Evolutionary conservation across 2,888 invertebrate genomes (phyloP), one percentile per base, ranked within the genome.

Genomic region (Caenorhabditis panamensis): DNA sequence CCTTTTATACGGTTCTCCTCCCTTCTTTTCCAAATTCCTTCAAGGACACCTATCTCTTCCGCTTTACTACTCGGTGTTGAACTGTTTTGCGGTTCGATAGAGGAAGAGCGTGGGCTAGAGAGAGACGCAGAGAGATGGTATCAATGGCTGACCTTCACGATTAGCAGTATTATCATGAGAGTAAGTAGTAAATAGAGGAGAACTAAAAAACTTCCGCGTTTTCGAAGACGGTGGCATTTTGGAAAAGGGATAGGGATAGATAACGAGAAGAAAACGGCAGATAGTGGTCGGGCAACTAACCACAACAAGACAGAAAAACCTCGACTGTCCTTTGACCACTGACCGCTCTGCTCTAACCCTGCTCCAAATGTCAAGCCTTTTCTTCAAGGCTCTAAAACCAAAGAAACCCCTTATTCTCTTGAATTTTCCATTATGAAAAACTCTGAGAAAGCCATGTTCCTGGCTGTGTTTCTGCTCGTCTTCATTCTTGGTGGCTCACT

Each of bases 71-170:
- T 41, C 41, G 16, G 13, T 16, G 41, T 41, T 41, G 41, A 41
- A 41, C 41, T 16, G 3, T 11, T 36, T 36, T 5, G 3, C 2
- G 41, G 13, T 16, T 6, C 9, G 41, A 41, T 6, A 41, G 41
- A 41, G 5, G 13, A 41, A 36, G 36, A 5, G 36, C 36, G 36
- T 16, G 41, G 16, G 41, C 5, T 4, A 31, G 41, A 16, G 16
- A 41, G 41, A 41, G 41, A 41, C 41, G 41, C 41, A 41, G 41
- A 41, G 13, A 41, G 41, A 41, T 41, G 41, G 41, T 41, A 41
- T 41, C 41, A 41, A 3, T 41, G 41, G 16, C 8, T 41, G 41
- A 41, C 41, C 41, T 41, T 41, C 41, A 41, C 41, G 41, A 41
- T 41, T 41, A 41, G 41, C 41, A 41, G 41, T 16, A 41, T 41